These are phyloP conservation scores for Apteryx mantelli DNA, from an alignment of 2,113 vertebrate genomes.

Conservation along the genomic window DNA sequence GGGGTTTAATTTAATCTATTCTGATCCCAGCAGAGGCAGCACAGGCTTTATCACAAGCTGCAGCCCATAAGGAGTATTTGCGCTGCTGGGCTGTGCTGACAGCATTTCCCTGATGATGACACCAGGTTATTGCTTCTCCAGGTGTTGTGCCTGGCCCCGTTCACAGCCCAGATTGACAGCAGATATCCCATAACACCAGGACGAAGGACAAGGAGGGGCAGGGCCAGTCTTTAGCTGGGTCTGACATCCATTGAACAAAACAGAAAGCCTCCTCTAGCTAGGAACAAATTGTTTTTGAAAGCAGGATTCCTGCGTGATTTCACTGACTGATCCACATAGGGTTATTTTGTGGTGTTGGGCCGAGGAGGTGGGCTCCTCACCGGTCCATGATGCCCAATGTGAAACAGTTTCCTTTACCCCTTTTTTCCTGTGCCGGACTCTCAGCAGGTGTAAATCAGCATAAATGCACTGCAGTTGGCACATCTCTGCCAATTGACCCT, in stretches of 20 bases:
- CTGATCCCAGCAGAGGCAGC: background rate
- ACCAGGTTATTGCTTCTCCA: background rate
- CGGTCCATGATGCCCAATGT: background rate
- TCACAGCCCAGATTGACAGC: background rate
- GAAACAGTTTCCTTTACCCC: background rate
- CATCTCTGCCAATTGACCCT: background rate
- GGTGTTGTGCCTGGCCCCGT: background rate
- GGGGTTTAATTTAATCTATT: background rate
- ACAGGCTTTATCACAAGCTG: background rate
- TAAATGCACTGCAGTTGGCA: rapidly evolving
- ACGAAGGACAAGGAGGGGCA: background rate
- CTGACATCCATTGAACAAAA: background rate
- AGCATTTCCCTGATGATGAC: background rate
- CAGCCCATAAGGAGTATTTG: background rate
- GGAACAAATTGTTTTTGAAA: background rate
- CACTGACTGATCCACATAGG: background rate
- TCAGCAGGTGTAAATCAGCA: background rate
- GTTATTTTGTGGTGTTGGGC: background rate
- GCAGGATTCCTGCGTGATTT: background rate
- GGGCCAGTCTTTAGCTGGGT: background rate
- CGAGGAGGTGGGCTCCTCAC: background rate
- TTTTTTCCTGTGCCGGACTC: background rate
- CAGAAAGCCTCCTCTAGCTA: background rate
- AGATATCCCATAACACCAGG: background rate
- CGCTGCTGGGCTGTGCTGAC: rapidly evolving